Conservation (phyloP, 1,140 invertebrate species). For the Atta texana region DNA sequence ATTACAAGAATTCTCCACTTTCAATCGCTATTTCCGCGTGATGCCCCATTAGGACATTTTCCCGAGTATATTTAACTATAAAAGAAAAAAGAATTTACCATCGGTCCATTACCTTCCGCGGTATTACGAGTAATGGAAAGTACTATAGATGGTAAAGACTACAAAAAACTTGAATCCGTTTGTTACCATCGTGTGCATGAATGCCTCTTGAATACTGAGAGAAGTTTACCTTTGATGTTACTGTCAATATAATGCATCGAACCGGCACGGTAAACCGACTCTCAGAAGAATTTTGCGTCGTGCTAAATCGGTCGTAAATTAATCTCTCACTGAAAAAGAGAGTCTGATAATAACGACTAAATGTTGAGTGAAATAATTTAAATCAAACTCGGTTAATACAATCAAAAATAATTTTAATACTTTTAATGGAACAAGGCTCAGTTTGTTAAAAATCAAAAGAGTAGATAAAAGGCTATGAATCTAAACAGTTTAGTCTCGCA, state of each 20-base stretch:
- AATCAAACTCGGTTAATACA: no score
- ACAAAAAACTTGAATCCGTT: slow-evolving; percentile 37
- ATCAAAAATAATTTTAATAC: no score
- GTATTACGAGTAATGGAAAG: slow-evolving; percentile 60
- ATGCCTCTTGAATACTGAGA: not conserved
- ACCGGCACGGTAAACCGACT: slow-evolving; percentile 29
- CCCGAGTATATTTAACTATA: slow-evolving; percentile 20
- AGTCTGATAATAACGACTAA: no score
- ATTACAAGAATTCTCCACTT: slow-evolving; percentile 63
- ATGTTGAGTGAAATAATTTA: no score
- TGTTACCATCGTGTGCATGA: slow-evolving; percentile 29
- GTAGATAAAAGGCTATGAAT: no score
- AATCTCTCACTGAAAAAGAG: slow-evolving; percentile 1
- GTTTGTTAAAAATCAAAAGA: no score
- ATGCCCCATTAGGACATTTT: slow-evolving; percentile 4
- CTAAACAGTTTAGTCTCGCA: no score
- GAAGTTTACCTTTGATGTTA: not conserved
- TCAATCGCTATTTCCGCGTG: slow-evolving; percentile 31
- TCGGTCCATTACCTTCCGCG: slow-evolving; percentile 58
- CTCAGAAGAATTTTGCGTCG: slow-evolving; percentile 14
- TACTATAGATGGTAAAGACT: not conserved
- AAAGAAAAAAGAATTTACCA: slow-evolving; percentile 56
- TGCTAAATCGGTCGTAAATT: slow-evolving; percentile 11
- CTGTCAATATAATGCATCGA: not conserved
- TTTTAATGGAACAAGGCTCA: no score